Base-by-base conservation (phyloP, 2,797 vertebrate genomes). In the Mormyrus proboscirostris region DNA sequence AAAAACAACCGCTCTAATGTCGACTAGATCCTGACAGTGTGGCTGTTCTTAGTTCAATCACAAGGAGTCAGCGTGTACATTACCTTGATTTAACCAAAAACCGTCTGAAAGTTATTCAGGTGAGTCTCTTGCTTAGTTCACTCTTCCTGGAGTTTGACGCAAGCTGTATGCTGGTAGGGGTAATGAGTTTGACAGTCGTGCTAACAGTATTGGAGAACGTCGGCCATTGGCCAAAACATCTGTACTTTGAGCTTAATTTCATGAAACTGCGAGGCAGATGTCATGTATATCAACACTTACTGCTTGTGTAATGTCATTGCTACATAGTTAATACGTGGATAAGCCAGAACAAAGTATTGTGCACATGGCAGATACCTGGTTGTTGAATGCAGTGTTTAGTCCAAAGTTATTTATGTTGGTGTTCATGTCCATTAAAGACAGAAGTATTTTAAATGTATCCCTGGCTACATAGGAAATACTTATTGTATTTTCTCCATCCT, bases 101-200 rank as follows among this genome's bases (percentile, higher is more conserved):
- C n/a, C 12, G 41, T 10, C 69, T 76, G 33, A 38, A 76, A 76
- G 33, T 79, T 89, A 49, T 22, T n/a, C 86, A 87, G 10, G 51
- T 87, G 92, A 89, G 90, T 92, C 53, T 92, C 89, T 89, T 65
- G 69, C 41, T 50, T 90, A 96, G 96, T 96, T 96, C 93, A 92
- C 89, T 85, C 95, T 94, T 91, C 88, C 88, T 0, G 94, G 94
- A 90, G 95, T 93, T 76, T 91, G 95, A 85, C 95, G 95, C 55
- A 96, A 96, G 94, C 96, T 51, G 95, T 95, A 95, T 94, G 95
- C 79, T 96, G 44, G 41, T 44, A 10, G 29, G 4, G 29, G 65
- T 14, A 2, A 12, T 73, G 29, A 38, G 29, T 73, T 73, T 2
- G 29, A 38, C 29, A 29, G 59, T 65, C 22, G 9, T 29, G 59